Evolutionary conservation across 1,140 invertebrate species (phyloP).

Genomic region (Aradophagus sp.): DNA sequence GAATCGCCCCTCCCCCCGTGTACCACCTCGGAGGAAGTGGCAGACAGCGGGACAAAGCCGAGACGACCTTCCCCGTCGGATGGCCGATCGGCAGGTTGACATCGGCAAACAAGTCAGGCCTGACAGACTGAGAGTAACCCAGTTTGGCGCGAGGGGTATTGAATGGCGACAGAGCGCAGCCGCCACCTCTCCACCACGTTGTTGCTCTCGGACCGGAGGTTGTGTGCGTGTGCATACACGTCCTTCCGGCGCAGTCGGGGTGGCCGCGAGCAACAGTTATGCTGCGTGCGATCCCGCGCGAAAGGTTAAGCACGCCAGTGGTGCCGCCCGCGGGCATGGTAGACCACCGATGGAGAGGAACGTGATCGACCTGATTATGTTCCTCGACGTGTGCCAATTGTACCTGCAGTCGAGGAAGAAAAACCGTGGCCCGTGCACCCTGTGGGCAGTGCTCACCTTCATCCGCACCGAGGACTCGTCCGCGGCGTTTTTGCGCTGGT

Average conservation of each 20-base stretch:
- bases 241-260: not conserved
- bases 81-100: too few species aligned
- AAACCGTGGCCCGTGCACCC: conserved; percentile 60
- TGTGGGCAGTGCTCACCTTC: conserved; percentile 70
- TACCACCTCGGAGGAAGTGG: too few species aligned
- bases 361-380: conserved; percentile 66
- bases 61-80: too few species aligned
- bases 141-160: conserved; percentile 68
- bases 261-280: conserved; percentile 41
- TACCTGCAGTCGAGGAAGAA: conserved; percentile 64
- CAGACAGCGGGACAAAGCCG: too few species aligned
- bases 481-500: conserved; percentile 64
- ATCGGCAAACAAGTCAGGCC: conserved; percentile 64
- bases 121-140: conserved; percentile 62
- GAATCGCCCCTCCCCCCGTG: too few species aligned
- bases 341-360: conserved; percentile 54
- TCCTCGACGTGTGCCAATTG: conserved; percentile 67
- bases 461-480: conserved; percentile 65
- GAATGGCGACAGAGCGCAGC: conserved; percentile 70
- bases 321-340: conserved; percentile 7
- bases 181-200: conserved; percentile 55
- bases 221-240: too few species aligned
- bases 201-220: conserved; percentile 9
- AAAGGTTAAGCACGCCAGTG: conserved; percentile 21
- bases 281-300: conserved; percentile 23